These are phyloP conservation scores for Mormyrus iriodes DNA, from an alignment of 2,113 vertebrate genomes.

Conservation along the genomic window DNA sequence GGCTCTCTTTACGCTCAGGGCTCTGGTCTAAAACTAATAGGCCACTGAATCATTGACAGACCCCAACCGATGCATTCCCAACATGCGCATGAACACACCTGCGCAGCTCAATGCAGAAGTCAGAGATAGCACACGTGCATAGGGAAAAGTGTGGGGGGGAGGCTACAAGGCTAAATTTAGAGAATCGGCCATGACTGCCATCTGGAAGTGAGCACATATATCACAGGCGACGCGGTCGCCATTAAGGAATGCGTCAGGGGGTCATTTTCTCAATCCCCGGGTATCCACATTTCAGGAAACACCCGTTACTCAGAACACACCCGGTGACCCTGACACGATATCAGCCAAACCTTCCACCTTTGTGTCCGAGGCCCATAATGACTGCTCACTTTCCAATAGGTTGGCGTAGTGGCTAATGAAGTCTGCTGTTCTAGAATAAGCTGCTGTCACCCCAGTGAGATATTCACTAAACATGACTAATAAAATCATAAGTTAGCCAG, in stretches of 20 bases:
- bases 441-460: background rate
- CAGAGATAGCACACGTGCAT: background rate
- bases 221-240: background rate
- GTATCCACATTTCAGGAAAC: background rate
- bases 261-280: constrained; percentile 2
- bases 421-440: background rate
- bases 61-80: background rate
- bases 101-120: background rate
- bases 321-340: background rate
- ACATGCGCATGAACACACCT: background rate
- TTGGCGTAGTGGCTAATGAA: background rate
- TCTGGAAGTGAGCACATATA: background rate
- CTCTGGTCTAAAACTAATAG: background rate
- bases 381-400: background rate
- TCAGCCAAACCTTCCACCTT: no score
- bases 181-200: background rate
- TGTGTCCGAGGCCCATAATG: background rate
- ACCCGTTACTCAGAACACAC: background rate
- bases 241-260: background rate
- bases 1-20: background rate
- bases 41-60: background rate
- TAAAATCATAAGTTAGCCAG: background rate
- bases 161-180: background rate
- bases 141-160: background rate
- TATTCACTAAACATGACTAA: background rate